phyloP scores from a whole-genome alignment of 2,113 vertebrate species.

The Opisthocomus hoazin region DNA sequence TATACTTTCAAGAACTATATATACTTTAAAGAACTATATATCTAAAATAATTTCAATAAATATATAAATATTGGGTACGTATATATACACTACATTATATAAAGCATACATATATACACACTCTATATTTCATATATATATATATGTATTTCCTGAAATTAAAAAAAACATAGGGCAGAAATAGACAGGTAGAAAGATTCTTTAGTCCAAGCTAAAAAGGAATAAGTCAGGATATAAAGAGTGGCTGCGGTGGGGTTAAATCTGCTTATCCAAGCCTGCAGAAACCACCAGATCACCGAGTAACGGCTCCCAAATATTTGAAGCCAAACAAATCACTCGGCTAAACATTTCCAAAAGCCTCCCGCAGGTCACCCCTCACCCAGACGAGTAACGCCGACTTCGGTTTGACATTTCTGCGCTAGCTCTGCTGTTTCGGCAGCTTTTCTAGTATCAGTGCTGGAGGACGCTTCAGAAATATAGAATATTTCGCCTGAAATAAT shows the following conservation, averaged over 20 bases:
- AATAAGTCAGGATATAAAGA: not conserved
- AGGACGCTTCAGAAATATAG: not conserved
- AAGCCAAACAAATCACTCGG: not conserved
- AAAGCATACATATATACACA: not conserved
- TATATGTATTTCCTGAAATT: not conserved
- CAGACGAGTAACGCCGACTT: not conserved
- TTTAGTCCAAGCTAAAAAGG: not conserved
- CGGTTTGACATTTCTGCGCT: not conserved
- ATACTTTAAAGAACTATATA: not conserved
- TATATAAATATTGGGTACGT: too few species aligned
- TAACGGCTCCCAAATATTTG: not conserved
- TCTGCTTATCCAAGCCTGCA: not conserved
- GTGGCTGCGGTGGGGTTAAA: not conserved
- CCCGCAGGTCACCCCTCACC: not conserved
- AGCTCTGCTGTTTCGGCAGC: not conserved
- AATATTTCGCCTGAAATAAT: not conserved
- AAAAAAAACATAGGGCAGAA: not conserved
- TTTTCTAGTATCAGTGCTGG: accelerated
- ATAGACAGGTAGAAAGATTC: not conserved
- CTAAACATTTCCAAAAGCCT: not conserved
- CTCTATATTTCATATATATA: not conserved
- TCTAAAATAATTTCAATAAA: not conserved
- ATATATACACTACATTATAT: not conserved
- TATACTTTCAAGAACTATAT: not conserved
- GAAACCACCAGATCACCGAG: not conserved